These are phyloP conservation scores for Boleophthalmus pectinirostris DNA, from an alignment of 2,113 vertebrate genomes.

Conservation along the genomic window DNA sequence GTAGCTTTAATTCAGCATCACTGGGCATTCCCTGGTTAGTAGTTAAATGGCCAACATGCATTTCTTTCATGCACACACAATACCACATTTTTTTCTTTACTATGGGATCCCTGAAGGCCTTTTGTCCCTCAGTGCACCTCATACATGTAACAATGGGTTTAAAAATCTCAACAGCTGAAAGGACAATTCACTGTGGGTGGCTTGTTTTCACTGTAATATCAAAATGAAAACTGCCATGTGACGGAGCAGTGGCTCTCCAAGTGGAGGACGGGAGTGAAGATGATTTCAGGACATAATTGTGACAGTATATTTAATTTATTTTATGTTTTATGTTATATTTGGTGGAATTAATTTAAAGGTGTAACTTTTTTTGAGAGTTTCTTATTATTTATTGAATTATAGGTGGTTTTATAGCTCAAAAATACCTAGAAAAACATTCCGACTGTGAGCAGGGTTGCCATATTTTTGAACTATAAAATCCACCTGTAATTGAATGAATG, in stretches of 20 bases:
- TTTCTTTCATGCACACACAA: conserved; percentile 46
- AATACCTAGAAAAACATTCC: no score
- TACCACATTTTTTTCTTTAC: conserved; percentile 16
- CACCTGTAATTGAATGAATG: no score
- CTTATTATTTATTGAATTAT: no score
- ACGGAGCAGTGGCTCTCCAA: neutral
- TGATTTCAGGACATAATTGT: neutral
- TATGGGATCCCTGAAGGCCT: conserved; percentile 37
- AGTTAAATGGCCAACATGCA: conserved; percentile 54
- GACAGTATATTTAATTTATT: neutral
- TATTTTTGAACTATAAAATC: no score
- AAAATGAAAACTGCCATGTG: neutral
- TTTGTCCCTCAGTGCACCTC: conserved; percentile 60
- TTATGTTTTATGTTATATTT: neutral
- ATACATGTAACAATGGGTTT: conserved; percentile 56
- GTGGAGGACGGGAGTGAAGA: no score
- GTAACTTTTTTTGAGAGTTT: no score
- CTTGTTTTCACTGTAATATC: neutral
- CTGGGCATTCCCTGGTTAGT: conserved; percentile 33
- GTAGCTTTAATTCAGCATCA: conserved; percentile 48
- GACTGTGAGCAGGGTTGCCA: no score
- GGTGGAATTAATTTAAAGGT: neutral
- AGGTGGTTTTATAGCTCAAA: no score
- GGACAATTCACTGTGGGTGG: conserved; percentile 65
- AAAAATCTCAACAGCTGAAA: conserved; percentile 37